Evolutionary conservation across 2,797 vertebrate genomes (phyloP), one percentile per base, ranked within the genome.

Genomic region (Gastrophryne carolinensis): DNA sequence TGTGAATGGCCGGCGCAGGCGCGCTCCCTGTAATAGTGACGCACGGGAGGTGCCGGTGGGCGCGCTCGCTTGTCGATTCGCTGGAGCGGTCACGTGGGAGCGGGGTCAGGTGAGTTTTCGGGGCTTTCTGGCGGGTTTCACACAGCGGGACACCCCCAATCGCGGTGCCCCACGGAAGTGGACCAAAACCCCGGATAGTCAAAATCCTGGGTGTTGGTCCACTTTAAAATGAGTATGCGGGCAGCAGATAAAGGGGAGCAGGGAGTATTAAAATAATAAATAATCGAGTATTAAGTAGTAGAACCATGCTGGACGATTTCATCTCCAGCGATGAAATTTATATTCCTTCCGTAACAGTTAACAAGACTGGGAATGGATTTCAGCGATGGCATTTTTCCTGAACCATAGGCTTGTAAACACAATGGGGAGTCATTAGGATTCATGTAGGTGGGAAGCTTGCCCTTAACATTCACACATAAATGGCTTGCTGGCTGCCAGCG

Each of bases 311-410:
- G n/a, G n/a, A 39, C 41, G 26, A 57, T 64, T 27, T 49, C 67
- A 65, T 47, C 52, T 58, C 29, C 49, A 72, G 67, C 39, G 35
- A 65, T 78, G 61, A 60, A 64, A 70, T 72, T 78, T 78, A 78
- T 78, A 57, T 72, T 64, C 61, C 41, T 35, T 60, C 52, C 65
- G 64, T 65, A 78, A 78, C 61, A 72, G 75, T 78, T 78, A 78
- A 78, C 75, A 78, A 78, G 75, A 65, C 68, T 78, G 62, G 68
- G 52, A 78, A 65, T 52, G 75, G 52, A 72, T 78, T 72, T 72
- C n/a, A 78, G 50, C 58, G 75, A 78, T 78, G 75, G 75, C 75
- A 71, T 78, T 78, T 78, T 78, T 78, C 75, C 68, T 78, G 75
- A 78, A 78, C 75, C 68, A 78, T 65, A 62, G 75, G 75, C 67